Evolutionary conservation across 2,113 vertebrate genomes (phyloP).

Genomic region (Vombatus ursinus): DNA sequence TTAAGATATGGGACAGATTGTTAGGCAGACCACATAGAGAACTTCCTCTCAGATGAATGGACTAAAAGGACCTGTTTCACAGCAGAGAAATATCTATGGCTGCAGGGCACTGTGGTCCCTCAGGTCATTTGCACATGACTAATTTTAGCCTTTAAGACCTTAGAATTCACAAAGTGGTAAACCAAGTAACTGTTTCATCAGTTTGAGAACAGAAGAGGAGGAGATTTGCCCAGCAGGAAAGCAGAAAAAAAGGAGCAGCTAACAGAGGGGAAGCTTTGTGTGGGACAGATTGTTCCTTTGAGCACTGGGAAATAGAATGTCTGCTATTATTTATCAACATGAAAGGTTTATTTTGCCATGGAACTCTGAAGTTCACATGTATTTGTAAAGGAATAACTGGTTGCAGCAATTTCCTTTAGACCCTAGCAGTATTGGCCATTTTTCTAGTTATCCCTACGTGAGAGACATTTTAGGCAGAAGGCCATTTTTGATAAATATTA

Average conservation of each 20-base stretch:
- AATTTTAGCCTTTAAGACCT: not conserved
- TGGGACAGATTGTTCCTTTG: not conserved
- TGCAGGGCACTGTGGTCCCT: not conserved
- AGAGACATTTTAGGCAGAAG: not conserved
- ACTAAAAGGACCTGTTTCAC: not conserved
- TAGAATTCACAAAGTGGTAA: not conserved
- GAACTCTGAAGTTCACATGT: conserved; percentile 36
- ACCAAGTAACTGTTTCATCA: not conserved
- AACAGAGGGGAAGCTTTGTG: conserved; percentile 30
- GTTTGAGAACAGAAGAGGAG: not conserved
- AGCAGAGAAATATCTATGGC: not conserved
- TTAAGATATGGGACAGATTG: not conserved
- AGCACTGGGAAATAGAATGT: conserved; percentile 11
- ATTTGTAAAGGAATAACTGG: not conserved
- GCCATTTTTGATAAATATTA: not conserved
- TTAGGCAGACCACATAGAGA: not conserved
- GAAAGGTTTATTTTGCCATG: not conserved
- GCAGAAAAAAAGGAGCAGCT: not conserved
- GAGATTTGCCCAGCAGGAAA: not conserved
- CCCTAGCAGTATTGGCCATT: not conserved
- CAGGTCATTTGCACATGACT: not conserved
- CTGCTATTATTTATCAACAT: conserved; percentile 8
- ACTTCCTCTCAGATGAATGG: not conserved
- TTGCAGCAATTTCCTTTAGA: conserved; percentile 34
- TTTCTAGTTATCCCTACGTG: not conserved